phyloP scores from a whole-genome alignment of 2,797 vertebrate species.

The Protonibea diacanthus region DNA sequence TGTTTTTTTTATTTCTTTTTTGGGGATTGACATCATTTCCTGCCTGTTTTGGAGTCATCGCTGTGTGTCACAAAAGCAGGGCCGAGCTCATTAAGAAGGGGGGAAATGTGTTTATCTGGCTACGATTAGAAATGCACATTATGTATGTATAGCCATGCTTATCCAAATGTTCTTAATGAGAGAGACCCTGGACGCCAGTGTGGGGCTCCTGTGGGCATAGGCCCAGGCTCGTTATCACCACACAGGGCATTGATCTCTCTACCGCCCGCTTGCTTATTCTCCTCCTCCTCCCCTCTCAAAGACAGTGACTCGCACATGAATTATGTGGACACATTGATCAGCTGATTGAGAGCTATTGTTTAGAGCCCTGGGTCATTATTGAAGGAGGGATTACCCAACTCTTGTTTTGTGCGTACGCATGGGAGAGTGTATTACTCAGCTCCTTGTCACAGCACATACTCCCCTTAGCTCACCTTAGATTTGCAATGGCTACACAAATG shows the following conservation, averaged over 20 bases:
- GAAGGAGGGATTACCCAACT: conserved; percentile 96
- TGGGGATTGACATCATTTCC: conserved; percentile 82
- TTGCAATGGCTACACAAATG: conserved; percentile 64
- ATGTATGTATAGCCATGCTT: conserved; percentile 84
- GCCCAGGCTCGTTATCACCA: conserved; percentile 94
- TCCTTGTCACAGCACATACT: conserved; percentile 80
- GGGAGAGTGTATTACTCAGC: conserved; percentile 85
- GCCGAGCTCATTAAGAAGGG: conserved; percentile 76
- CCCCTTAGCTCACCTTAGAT: conserved; percentile 70
- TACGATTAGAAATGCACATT: conserved; percentile 81
- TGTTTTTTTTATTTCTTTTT: conserved; percentile 52
- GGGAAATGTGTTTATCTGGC: conserved; percentile 80
- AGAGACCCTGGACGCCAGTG: conserved; percentile 80
- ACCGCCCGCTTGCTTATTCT: conserved; percentile 90
- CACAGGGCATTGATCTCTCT: conserved; percentile 95
- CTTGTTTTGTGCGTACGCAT: conserved; percentile 80
- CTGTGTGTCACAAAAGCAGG: conserved; percentile 75
- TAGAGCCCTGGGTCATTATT: conserved; percentile 92
- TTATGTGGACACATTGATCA: conserved; percentile 99
- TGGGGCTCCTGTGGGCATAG: conserved; percentile 90
- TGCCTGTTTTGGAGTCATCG: conserved; percentile 76
- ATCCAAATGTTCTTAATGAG: conserved; percentile 86
- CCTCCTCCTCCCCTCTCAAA: conserved; percentile 88
- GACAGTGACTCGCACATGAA: conserved; percentile 95
- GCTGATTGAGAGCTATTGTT: conserved; percentile 99